phyloP scores from a whole-genome alignment of 2,888 invertebrate species.

The Charanyca ferruginea region DNA sequence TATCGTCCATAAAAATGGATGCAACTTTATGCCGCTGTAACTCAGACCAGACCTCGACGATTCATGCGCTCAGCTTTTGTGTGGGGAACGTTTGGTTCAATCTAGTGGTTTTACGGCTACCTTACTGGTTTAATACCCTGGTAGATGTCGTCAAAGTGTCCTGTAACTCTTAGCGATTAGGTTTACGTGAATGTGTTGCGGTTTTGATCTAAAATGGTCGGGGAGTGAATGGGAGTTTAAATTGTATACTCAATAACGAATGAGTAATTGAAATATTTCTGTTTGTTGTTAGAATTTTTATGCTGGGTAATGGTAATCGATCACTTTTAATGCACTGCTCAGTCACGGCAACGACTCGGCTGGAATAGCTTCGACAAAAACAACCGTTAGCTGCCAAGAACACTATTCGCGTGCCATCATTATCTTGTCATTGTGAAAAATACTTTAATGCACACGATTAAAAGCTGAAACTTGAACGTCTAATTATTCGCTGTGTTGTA shows the following conservation, averaged over 20 bases:
- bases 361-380: no score
- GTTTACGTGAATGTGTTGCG: conserved; percentile 39
- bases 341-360: no score
- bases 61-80: conserved; percentile 67
- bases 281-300: no score
- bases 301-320: no score
- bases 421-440: no score
- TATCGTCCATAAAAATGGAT: conserved; percentile 32
- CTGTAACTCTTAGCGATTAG: conserved; percentile 56
- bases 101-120: conserved; percentile 69
- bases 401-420: no score
- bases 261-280: not conserved
- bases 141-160: conserved; percentile 62
- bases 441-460: no score
- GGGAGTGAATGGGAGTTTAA: not conserved
- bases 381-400: no score
- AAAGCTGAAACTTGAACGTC: no score
- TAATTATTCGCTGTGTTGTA: no score
- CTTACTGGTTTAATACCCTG: conserved; percentile 64
- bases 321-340: no score
- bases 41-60: conserved; percentile 53
- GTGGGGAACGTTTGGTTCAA: conserved; percentile 69
- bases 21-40: conserved; percentile 43
- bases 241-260: not conserved
- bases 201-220: conserved; percentile 6